Conservation (phyloP, 2,113 vertebrate genomes). For the Anguilla rostrata region DNA sequence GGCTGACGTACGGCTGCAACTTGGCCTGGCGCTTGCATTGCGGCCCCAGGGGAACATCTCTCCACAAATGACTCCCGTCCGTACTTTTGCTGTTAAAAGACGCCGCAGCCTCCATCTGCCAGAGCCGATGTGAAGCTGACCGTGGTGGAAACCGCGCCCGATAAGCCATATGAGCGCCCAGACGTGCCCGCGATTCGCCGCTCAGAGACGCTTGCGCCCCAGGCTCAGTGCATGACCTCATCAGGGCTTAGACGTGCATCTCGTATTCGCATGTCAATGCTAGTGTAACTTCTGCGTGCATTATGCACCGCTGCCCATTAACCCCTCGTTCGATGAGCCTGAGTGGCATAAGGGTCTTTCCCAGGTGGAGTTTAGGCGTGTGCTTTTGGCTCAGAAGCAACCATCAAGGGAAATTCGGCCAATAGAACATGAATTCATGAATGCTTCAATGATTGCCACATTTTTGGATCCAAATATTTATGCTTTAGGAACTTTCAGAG, state of each 20-base stretch:
- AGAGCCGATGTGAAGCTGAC: not conserved
- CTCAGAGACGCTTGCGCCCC: not conserved
- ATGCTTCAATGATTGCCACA: no score
- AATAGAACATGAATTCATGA: no score
- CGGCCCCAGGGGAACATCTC: not conserved
- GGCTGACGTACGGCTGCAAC: not conserved
- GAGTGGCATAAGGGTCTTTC: not conserved
- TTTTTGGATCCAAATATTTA: no score
- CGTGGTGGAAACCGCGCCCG: not conserved
- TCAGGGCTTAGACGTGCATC: not conserved
- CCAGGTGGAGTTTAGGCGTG: not conserved
- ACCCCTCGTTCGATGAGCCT: not conserved
- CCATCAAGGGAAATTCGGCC: not conserved
- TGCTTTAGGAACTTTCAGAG: no score
- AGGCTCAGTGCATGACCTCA: not conserved
- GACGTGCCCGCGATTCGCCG: not conserved
- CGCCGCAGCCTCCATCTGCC: not conserved
- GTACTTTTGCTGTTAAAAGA: not conserved
- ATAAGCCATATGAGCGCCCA: not conserved
- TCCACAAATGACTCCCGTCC: not conserved
- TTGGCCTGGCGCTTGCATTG: not conserved
- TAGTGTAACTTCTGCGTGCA: not conserved
- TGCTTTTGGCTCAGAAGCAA: not conserved
- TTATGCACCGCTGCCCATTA: not conserved
- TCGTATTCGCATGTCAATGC: not conserved